phyloP scores from a whole-genome alignment of 2,113 vertebrate genomes.

The Callaeas wilsoni region DNA sequence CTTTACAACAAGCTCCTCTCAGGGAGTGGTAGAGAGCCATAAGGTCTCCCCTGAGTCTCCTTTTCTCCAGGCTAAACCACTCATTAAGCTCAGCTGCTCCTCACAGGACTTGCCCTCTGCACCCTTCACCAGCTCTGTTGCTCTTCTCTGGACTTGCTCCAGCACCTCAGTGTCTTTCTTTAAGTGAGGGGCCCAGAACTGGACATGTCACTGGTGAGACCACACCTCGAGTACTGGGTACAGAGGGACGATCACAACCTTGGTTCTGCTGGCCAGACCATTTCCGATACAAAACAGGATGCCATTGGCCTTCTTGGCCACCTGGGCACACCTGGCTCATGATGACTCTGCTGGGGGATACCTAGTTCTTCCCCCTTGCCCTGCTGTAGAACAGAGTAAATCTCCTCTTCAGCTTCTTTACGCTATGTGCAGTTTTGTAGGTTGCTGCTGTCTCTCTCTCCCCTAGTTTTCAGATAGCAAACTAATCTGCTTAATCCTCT shows the following conservation, averaged over 20 bases:
- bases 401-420: neutral
- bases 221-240: neutral
- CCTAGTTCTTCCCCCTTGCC: neutral
- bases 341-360: neutral
- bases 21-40: neutral
- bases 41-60: neutral
- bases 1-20: neutral
- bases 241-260: neutral
- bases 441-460: neutral
- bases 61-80: neutral
- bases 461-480: neutral
- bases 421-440: neutral
- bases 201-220: neutral
- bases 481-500: constrained; percentile 32
- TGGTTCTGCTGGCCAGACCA: neutral
- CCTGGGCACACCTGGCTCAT: neutral
- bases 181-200: neutral
- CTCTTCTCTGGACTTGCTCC: neutral
- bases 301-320: neutral
- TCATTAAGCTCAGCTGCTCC: neutral
- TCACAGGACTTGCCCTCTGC: neutral
- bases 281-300: neutral
- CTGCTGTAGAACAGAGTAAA: neutral
- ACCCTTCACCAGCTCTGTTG: no score
- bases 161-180: neutral